A percentile compares a stretch with the other conserved stretches of the same genome.
Conservation (phyloP, 1,140 invertebrate species). For the Maconellicoccus hirsutus region DNA sequence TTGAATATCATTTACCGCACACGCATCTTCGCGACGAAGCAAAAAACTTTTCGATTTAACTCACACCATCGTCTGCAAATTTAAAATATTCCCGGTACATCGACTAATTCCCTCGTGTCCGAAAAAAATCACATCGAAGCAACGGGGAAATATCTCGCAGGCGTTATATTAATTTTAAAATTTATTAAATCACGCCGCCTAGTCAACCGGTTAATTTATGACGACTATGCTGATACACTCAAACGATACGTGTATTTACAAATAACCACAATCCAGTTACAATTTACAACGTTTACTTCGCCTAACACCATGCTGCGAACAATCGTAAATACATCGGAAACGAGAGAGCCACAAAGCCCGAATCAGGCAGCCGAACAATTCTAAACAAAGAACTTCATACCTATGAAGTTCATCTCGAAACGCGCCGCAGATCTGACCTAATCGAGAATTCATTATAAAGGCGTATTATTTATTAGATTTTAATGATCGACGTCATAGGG, state of each 20-base stretch:
- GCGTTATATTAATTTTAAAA: too few species aligned
- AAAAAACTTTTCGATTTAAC: too few species aligned
- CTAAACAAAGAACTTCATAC: neutral
- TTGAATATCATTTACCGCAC: neutral
- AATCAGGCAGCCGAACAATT: neutral
- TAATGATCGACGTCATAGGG: neutral
- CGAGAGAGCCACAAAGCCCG: neutral
- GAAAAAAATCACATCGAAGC: too few species aligned
- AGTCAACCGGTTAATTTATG: too few species aligned
- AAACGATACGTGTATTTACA: too few species aligned
- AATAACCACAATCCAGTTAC: too few species aligned
- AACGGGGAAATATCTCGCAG: too few species aligned
- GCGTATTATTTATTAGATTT: slow-evolving; percentile 17
- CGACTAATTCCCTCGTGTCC: too few species aligned
- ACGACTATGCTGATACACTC: too few species aligned
- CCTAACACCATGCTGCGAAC: slow-evolving; percentile 4
- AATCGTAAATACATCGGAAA: slow-evolving; percentile 1
- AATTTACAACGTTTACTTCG: neutral
- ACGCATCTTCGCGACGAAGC: neutral
- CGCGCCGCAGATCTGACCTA: neutral
- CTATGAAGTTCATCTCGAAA: neutral
- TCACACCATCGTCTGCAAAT: neutral
- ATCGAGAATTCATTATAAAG: slow-evolving; percentile 12
- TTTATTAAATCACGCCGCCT: too few species aligned
- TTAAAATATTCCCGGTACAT: neutral